A percentile compares a stretch with the other conserved stretches of the same genome.
phyloP scores from a whole-genome alignment of 2,888 invertebrate genomes.

The Leptopilina syphax region DNA sequence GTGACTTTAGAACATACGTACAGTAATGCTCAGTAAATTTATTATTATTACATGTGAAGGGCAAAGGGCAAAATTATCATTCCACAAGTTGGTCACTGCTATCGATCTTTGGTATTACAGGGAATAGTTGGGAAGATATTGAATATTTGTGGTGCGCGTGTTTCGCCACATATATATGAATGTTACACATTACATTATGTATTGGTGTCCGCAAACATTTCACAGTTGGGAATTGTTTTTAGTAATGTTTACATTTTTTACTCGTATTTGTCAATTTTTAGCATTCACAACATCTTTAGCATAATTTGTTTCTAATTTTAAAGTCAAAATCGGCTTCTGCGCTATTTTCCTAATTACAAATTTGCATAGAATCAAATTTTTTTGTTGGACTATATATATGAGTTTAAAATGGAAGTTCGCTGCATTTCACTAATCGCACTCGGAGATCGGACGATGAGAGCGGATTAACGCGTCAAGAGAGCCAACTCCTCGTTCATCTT shows the following conservation, averaged over 20 bases:
- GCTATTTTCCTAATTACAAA: not conserved
- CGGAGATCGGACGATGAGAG: conserved; percentile 31
- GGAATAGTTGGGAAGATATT: conserved; percentile 59
- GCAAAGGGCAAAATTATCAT: conserved; percentile 10
- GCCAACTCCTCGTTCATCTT: conserved; percentile 30
- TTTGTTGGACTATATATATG: not conserved
- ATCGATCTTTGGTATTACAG: conserved; percentile 64
- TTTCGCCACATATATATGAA: conserved; percentile 16
- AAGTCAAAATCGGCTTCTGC: no score
- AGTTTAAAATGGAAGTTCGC: not conserved
- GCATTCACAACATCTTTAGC: no score
- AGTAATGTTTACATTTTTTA: no score
- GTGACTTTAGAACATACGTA: no score
- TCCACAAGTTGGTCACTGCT: conserved; percentile 57
- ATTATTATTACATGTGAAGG: no score
- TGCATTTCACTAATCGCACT: conserved; percentile 23
- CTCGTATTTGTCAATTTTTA: no score
- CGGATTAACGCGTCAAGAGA: conserved; percentile 37
- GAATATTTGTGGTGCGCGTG: conserved; percentile 56
- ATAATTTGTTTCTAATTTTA: no score
- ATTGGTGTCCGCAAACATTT: not conserved
- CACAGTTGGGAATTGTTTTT: not conserved
- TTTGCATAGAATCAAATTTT: conserved; percentile 17
- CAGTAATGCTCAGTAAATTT: no score
- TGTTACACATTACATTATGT: conserved; percentile 14